phyloP scores from a whole-genome alignment of 2,113 vertebrate genomes.

The Gambusia affinis region DNA sequence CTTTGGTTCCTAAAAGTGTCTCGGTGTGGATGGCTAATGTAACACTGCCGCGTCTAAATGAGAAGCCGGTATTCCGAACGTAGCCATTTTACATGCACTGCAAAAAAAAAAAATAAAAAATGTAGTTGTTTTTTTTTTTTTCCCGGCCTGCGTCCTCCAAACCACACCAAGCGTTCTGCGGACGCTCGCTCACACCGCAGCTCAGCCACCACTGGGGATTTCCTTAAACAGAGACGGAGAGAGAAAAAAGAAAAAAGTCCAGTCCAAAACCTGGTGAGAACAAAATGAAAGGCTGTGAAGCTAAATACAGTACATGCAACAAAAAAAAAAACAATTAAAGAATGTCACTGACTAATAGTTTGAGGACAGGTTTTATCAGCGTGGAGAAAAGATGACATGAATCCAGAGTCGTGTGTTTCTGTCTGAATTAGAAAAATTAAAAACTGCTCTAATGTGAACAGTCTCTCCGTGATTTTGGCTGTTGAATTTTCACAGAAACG shows the following conservation, averaged over 20 bases:
- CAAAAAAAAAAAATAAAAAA: background rate
- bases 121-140: background rate
- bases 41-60: conserved; percentile 55
- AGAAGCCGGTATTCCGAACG: conserved; percentile 40
- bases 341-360: conserved; percentile 45
- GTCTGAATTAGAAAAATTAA: conserved; percentile 43
- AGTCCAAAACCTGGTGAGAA: conserved; percentile 27
- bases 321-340: conserved; percentile 17
- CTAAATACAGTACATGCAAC: conserved; percentile 67
- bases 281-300: conserved; percentile 46
- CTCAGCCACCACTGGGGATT: conserved; percentile 22
- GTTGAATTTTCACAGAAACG: background rate
- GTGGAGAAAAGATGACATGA: conserved; percentile 37
- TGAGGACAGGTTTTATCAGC: conserved; percentile 38
- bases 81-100: conserved; percentile 65
- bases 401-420: conserved; percentile 41
- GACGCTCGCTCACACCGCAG: conserved; percentile 1
- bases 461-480: background rate
- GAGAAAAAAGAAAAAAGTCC: background rate
- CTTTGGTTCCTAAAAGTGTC: conserved; percentile 82
- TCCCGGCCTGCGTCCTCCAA: conserved; percentile 29
- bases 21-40: conserved; percentile 54
- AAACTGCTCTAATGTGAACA: conserved; percentile 52
- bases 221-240: background rate
- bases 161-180: conserved; percentile 17